Evolutionary conservation across 2,113 vertebrate species (phyloP).

Genomic region (Mixornis gularis): DNA sequence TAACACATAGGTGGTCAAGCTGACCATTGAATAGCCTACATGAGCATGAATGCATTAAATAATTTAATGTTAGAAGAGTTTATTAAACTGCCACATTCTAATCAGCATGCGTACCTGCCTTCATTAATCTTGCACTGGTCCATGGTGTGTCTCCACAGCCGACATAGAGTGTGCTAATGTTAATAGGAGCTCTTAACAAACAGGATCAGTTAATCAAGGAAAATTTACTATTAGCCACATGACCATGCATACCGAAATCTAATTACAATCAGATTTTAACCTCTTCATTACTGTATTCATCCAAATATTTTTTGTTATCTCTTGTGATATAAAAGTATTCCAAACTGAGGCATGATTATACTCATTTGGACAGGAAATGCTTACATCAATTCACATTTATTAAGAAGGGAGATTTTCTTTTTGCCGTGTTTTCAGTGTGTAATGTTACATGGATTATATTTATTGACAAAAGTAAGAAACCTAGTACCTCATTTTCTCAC

Average conservation of each 20-base stretch:
- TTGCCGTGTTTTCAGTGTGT: background rate
- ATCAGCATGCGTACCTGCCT: constrained; percentile 86
- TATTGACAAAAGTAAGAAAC: background rate
- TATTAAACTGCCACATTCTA: constrained; percentile 92
- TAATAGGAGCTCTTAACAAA: constrained; percentile 95
- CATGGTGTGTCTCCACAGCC: constrained; percentile 79
- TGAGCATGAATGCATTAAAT: constrained; percentile 99
- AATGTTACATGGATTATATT: constrained; percentile 5
- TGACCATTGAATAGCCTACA: constrained; percentile 88
- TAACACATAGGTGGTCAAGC: constrained; percentile 92
- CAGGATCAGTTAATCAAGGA: constrained; percentile 97
- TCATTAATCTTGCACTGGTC: constrained; percentile 90
- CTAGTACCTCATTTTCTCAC: background rate
- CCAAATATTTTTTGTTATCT: constrained; percentile 35
- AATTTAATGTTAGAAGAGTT: constrained; percentile 92
- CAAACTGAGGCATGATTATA: constrained; percentile 36
- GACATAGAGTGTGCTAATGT: constrained; percentile 81
- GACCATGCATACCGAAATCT: constrained; percentile 81
- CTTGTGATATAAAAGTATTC: constrained; percentile 32
- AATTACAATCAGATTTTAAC: constrained; percentile 84
- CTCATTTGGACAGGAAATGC: constrained; percentile 43
- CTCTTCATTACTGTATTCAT: constrained; percentile 75
- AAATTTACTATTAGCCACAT: constrained; percentile 94
- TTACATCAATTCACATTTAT: constrained; percentile 10
- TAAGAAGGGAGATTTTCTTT: background rate